phyloP scores from a whole-genome alignment of 1,140 invertebrate genomes.

The Drepana arcuata region DNA sequence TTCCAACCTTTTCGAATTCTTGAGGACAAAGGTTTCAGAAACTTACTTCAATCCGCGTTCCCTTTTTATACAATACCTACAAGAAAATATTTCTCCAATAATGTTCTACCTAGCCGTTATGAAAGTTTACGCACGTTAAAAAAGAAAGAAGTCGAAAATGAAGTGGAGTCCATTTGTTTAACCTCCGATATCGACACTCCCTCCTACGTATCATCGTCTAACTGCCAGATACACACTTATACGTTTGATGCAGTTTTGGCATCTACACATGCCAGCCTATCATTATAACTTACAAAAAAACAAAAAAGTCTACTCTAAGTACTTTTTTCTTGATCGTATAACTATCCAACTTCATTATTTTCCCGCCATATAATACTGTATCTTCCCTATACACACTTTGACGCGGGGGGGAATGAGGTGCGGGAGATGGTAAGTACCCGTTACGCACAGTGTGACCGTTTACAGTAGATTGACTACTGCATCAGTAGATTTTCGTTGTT shows the following conservation, averaged over 20 bases:
- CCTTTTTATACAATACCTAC: slow-evolving; percentile 3
- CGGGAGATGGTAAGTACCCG: slow-evolving; percentile 3
- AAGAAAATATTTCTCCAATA: slow-evolving; percentile 12
- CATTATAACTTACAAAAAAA: slow-evolving; percentile 2
- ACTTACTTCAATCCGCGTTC: slow-evolving; percentile 2
- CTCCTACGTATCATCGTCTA: slow-evolving; percentile 2
- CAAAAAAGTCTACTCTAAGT: slow-evolving; percentile 2
- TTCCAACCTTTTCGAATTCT: slow-evolving; percentile 5
- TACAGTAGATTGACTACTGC: too few species aligned
- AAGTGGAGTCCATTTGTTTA: slow-evolving; percentile 3
- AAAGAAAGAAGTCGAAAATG: not conserved
- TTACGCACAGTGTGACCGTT: too few species aligned
- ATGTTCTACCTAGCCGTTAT: not conserved
- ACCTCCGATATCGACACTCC: slow-evolving; percentile 4
- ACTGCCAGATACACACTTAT: slow-evolving; percentile 5
- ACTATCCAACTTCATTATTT: slow-evolving; percentile 1
- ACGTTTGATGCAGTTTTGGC: slow-evolving; percentile 5
- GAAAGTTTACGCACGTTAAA: slow-evolving; percentile 1
- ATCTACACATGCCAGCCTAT: slow-evolving; percentile 3
- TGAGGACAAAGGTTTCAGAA: slow-evolving; percentile 8
- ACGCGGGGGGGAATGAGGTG: slow-evolving; percentile 4
- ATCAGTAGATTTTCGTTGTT: too few species aligned
- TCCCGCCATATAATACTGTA: not conserved
- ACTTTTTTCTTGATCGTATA: slow-evolving; percentile 2
- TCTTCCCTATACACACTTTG: slow-evolving; percentile 3